These are phyloP conservation scores for Tipula lateralis DNA, from an alignment of 2,888 invertebrate genomes.

Conservation along the genomic window DNA sequence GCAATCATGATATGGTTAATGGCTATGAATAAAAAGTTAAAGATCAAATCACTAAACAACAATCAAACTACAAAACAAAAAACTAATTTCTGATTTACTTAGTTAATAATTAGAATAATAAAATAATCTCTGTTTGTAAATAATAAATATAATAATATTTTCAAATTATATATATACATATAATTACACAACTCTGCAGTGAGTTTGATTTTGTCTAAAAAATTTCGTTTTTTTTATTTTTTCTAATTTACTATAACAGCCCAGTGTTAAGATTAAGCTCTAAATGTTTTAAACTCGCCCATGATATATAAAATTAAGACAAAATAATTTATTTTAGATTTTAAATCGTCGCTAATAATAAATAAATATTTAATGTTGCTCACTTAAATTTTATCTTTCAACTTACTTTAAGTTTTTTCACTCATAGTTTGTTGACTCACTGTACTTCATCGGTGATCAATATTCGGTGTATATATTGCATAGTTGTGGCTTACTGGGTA, in stretches of 20 bases:
- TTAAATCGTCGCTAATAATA: background rate
- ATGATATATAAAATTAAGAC: background rate
- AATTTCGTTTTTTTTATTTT: background rate
- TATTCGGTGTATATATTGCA: no score
- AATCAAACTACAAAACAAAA: background rate
- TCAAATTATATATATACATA: conserved; percentile 4
- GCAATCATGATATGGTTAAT: background rate
- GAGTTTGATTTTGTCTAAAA: background rate
- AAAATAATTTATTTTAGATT: background rate
- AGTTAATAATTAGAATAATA: background rate
- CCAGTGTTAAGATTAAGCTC: background rate
- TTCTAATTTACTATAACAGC: background rate
- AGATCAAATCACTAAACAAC: background rate
- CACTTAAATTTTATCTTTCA: background rate
- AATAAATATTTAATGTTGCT: background rate
- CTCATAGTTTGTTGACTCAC: no score
- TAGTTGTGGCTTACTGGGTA: no score
- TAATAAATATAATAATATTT: background rate
- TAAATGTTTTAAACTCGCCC: background rate
- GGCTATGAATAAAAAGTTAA: background rate
- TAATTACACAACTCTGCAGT: background rate
- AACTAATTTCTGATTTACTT: background rate
- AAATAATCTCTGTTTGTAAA: background rate
- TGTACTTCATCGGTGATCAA: no score
- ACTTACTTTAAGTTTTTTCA: background rate